Base-by-base conservation (phyloP, 2,113 vertebrate species). In the Grus americana region DNA sequence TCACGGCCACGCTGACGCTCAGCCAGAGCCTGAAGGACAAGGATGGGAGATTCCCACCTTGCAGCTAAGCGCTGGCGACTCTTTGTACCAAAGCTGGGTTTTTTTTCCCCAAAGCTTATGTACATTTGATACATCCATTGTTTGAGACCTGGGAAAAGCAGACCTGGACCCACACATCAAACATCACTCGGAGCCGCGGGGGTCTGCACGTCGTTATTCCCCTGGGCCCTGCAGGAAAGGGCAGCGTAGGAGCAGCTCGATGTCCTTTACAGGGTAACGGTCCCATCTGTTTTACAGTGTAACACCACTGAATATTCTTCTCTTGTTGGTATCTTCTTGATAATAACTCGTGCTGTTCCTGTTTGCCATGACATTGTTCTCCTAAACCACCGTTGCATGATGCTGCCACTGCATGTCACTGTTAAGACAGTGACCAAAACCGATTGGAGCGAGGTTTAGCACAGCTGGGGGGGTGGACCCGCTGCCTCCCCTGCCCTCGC, bases 341-440 rank as follows among this genome's bases (percentile, higher is more conserved):
- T 20, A 71, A 23, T 2, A 61, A 40, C 32, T 49, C 1, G 0
- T 5, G 59, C 42, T 15, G 29, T 14, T 55, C 19, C 12, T 16
- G 3, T 27, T 40, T 47, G 34, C 84, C 30, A 2, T 8, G 55
- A 8, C 11, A 5, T 2, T 30, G 29, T 58, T 65, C 81, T 55
- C 57, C 47, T 23, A 47, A 71, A 12, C 38, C 65, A 40, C 71
- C 21, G 8, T 10, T 81, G 86, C 71, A 4, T 27, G 58, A 8
- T 62, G 81, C 86, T 66, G 59, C 80, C 75, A 32, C 71, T 57
- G 76, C 86, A 89, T 40, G 70, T 52, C 90, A 86, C 81, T 78
- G 58, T 78, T 67, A 24, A 27, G 75, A 52, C 81, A 36, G 71
- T 6, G 76, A 86, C 65, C 34, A 63, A 66, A 59, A 6, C 13